Evolutionary conservation across 2,888 invertebrate species (phyloP).

Genomic region (Notodonta ziczac): DNA sequence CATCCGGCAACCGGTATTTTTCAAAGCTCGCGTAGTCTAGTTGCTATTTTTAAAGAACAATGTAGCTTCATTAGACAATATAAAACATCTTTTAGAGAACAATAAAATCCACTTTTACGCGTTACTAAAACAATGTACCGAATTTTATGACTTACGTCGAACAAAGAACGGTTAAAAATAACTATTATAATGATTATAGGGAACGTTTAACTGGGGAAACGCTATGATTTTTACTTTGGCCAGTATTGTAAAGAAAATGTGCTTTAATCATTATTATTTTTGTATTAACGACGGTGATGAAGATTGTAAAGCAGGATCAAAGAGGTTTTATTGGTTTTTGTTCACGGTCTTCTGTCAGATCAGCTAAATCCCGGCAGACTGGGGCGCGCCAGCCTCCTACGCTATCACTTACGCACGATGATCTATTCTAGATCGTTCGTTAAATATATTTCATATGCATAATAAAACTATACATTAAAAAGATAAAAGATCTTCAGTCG

Average conservation of each 20-base stretch:
- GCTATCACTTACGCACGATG: constrained; percentile 14
- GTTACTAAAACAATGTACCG: constrained; percentile 61
- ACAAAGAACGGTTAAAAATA: constrained; percentile 65
- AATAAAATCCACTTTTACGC: constrained; percentile 69
- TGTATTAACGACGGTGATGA: constrained; percentile 32
- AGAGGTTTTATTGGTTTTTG: constrained; percentile 24
- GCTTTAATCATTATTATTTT: constrained; percentile 41
- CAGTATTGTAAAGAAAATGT: constrained; percentile 18
- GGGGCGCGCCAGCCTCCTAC: constrained; percentile 22
- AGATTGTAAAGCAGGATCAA: constrained; percentile 32
- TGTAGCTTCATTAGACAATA: constrained; percentile 59
- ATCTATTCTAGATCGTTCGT: constrained; percentile 21
- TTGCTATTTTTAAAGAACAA: constrained; percentile 54
- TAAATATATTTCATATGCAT: constrained; percentile 1
- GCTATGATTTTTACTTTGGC: constrained; percentile 43
- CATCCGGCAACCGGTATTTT: constrained; percentile 27
- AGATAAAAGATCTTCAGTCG: constrained; percentile 5
- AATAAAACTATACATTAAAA: constrained; percentile 5
- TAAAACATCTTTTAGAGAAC: constrained; percentile 74
- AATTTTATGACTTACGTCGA: constrained; percentile 63
- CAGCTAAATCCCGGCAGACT: constrained; percentile 22
- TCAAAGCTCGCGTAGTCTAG: constrained; percentile 29
- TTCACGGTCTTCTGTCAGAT: constrained; percentile 21
- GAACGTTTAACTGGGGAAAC: constrained; percentile 52
- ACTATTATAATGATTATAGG: constrained; percentile 56